Percentiles rank a stretch among this genome's conserved stretches.
Conservation (phyloP, 1,140 invertebrate genomes). For the Conus ventricosus region DNA sequence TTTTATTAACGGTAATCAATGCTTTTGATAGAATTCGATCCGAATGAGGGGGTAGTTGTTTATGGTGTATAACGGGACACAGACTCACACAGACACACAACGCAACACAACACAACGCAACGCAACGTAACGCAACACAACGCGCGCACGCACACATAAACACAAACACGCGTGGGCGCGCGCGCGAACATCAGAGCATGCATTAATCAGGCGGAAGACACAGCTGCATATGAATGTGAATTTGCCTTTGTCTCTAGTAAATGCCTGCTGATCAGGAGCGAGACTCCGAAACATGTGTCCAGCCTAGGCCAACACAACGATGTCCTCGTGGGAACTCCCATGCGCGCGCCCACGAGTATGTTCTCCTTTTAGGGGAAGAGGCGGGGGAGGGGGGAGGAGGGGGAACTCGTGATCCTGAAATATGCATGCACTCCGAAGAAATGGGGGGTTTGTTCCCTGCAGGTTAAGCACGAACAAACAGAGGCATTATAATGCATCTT, state of each 20-base stretch:
- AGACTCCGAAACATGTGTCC: background rate
- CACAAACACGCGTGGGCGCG: background rate
- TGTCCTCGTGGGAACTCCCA: background rate
- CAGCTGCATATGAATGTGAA: background rate
- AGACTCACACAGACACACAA: background rate
- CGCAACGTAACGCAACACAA: no score
- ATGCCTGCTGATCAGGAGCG: no score
- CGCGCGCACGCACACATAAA: background rate
- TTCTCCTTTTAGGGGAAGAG: background rate
- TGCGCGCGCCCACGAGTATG: background rate
- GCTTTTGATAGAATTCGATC: no score
- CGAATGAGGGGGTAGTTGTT: background rate
- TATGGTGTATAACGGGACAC: background rate
- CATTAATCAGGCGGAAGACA: background rate
- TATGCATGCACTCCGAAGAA: no score
- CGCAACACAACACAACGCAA: background rate
- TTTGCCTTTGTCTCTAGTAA: background rate
- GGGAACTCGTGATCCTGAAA: no score
- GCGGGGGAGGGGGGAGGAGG: no score
- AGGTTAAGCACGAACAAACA: no score
- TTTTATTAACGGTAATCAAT: background rate
- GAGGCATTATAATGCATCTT: no score
- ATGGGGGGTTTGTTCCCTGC: no score
- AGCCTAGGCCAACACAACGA: background rate
- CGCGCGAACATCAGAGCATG: background rate